Conservation (phyloP, 92 coral and sea anemone genomes). For the Siderastrea radians region DNA sequence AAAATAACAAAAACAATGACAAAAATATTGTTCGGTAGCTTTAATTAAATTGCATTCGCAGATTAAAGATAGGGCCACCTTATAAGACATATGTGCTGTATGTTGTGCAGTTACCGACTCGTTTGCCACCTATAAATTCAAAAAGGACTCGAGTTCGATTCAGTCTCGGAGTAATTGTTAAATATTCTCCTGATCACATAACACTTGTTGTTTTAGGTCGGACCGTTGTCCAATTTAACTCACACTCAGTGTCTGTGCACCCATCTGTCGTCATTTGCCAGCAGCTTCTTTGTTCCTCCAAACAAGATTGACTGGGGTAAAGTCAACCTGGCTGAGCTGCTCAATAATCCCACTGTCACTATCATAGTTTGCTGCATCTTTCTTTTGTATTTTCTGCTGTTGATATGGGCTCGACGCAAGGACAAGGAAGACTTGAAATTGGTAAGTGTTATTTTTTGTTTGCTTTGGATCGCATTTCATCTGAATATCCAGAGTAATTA, state of each 20-base stretch:
- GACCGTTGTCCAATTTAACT: conserved; percentile 74
- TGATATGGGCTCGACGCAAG: too few species aligned
- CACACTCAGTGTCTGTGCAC: conserved; percentile 90
- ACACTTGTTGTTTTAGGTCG: conserved; percentile 60
- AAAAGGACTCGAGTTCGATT: too few species aligned
- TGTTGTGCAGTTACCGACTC: too few species aligned
- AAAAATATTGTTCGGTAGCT: too few species aligned
- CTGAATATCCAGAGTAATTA: not conserved
- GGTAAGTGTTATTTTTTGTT: conserved; percentile 42
- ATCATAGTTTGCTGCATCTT: conserved; percentile 72
- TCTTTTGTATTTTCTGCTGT: conserved; percentile 56
- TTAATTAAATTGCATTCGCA: too few species aligned
- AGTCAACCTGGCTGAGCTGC: conserved; percentile 71
- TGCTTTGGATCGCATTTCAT: not conserved
- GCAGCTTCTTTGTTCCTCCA: conserved; percentile 91
- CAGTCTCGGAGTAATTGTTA: too few species aligned
- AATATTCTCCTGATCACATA: too few species aligned
- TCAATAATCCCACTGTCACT: conserved; percentile 84
- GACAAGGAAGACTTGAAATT: conserved; percentile 57
- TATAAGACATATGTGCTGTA: too few species aligned
- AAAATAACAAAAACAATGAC: too few species aligned
- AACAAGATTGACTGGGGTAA: conserved; percentile 89
- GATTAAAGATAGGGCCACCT: too few species aligned
- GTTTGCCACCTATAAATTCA: too few species aligned
- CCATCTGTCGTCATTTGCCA: conserved; percentile 87